Conservation (phyloP, 2,113 vertebrate species). For the Orcinus orca region DNA sequence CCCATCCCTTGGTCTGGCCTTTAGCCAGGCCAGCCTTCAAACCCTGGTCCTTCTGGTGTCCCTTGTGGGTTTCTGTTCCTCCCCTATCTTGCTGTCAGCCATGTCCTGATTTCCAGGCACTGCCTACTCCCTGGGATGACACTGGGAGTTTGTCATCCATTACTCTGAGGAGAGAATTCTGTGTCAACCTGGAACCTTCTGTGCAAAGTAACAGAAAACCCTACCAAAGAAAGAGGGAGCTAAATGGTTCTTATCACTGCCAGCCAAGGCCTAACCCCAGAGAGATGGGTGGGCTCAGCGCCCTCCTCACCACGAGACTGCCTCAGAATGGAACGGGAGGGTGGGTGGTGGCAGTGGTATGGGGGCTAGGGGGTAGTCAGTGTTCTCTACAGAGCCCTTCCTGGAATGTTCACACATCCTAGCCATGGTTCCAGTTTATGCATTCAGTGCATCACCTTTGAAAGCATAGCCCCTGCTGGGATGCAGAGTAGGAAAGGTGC, state of each 20-base stretch:
- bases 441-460: fast-evolving
- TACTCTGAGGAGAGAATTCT: not conserved
- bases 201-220: not conserved
- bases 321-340: not conserved
- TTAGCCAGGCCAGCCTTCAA: not conserved
- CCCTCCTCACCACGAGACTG: fast-evolving
- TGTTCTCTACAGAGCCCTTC: not conserved
- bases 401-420: fast-evolving
- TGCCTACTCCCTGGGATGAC: not conserved
- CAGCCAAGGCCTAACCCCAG: not conserved
- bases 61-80: not conserved
- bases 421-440: not conserved
- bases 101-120: not conserved
- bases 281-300: not conserved
- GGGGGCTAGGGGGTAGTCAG: not conserved
- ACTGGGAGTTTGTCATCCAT: not conserved
- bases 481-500: not conserved
- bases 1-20: no score
- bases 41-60: not conserved
- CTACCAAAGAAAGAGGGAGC: not conserved
- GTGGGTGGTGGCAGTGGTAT: no score
- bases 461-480: not conserved
- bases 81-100: not conserved
- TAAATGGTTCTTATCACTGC: not conserved
- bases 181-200: not conserved